Conservation (phyloP, 2,797 vertebrate species). For the Odontamblyopus lacepedii region DNA sequence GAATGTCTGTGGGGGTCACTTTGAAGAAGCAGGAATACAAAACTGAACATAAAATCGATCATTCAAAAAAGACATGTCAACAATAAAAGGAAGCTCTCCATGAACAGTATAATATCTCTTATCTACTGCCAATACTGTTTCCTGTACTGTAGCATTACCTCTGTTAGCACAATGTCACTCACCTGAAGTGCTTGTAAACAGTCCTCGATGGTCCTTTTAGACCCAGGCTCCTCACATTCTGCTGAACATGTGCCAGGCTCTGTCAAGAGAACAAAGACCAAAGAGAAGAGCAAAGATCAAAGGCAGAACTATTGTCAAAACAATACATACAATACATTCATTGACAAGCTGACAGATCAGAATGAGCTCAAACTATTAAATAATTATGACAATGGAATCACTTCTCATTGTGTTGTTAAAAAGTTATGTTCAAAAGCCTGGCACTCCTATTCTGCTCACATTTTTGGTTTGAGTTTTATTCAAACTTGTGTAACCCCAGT, state of each 20-base stretch:
- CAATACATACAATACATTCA: background rate
- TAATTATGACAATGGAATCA: background rate
- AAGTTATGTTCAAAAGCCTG: background rate
- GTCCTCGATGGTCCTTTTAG: background rate
- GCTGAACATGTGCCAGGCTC: conserved; percentile 6
- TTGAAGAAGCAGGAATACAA: background rate
- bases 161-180: conserved; percentile 8
- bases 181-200: conserved; percentile 12
- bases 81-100: background rate
- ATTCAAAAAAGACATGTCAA: background rate
- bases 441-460: background rate
- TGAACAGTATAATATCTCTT: background rate
- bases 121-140: background rate
- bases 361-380: background rate
- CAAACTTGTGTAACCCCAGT: background rate
- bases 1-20: background rate
- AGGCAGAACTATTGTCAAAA: background rate
- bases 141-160: background rate
- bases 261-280: conserved; percentile 4
- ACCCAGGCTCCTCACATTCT: background rate
- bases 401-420: background rate
- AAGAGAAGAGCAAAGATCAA: background rate
- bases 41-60: background rate
- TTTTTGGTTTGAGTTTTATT: background rate
- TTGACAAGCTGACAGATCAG: background rate